Percentiles rank a stretch among this genome's conserved stretches.
Conservation (phyloP, 1,140 invertebrate genomes). For the Aphidius ervi region DNA sequence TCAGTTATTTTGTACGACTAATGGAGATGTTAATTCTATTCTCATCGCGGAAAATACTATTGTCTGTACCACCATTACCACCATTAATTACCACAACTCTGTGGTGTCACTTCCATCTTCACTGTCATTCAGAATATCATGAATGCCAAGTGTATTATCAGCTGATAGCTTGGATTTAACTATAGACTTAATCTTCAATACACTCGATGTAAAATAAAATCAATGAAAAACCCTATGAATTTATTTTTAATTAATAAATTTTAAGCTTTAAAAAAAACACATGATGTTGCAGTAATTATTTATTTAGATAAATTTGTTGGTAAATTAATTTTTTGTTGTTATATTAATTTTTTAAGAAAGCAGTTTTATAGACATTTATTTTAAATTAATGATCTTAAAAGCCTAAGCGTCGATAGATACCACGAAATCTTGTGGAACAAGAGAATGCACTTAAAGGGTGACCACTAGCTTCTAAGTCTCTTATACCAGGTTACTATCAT, state of each 20-base stretch:
- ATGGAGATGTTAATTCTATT: slow-evolving; percentile 47
- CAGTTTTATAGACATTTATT: slow-evolving; percentile 18
- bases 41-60: slow-evolving; percentile 23
- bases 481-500: slow-evolving; percentile 37
- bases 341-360: too few relatives aligned
- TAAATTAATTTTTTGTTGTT: too few relatives aligned
- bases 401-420: slow-evolving; percentile 47
- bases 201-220: too few relatives aligned
- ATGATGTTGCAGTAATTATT: too few relatives aligned
- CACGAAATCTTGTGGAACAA: slow-evolving; percentile 38
- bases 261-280: too few relatives aligned
- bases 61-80: slow-evolving; percentile 27
- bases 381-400: slow-evolving; percentile 55
- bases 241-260: too few relatives aligned
- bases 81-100: slow-evolving; percentile 1
- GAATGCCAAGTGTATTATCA: slow-evolving; percentile 27
- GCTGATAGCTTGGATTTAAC: too few relatives aligned
- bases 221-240: too few relatives aligned
- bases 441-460: slow-evolving; percentile 54
- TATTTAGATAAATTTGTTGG: too few relatives aligned
- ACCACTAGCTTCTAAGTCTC: slow-evolving; percentile 52
- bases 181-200: too few relatives aligned
- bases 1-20: slow-evolving; percentile 38
- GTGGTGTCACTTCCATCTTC: slow-evolving; percentile 33
- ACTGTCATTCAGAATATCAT: slow-evolving; percentile 41